A percentile compares a stretch with the other conserved stretches of the same genome.
Conservation (phyloP, 1,140 invertebrate species). For the Listronotus bonariensis region DNA sequence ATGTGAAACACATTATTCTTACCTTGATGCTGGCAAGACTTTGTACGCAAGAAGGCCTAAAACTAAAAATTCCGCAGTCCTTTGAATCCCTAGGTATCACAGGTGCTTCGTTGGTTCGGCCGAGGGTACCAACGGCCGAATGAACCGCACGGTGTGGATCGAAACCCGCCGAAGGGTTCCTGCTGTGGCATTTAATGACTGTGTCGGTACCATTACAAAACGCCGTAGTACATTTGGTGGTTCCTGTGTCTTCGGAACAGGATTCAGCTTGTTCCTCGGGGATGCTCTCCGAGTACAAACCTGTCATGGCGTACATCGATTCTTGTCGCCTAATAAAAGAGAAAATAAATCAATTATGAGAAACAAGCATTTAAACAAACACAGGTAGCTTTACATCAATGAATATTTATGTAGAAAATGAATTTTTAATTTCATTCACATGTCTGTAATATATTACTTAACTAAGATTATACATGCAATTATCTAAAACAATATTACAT, state of each 20-base stretch:
- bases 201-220: slow-evolving; percentile 58
- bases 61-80: slow-evolving; percentile 82
- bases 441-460: no score
- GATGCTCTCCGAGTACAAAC: slow-evolving; percentile 75
- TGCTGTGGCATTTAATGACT: slow-evolving; percentile 74
- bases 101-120: slow-evolving; percentile 54
- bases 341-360: not conserved
- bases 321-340: slow-evolving; percentile 66
- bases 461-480: no score
- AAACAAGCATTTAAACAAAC: no score
- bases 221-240: slow-evolving; percentile 48
- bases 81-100: slow-evolving; percentile 57
- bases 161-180: slow-evolving; percentile 73
- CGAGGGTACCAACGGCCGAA: slow-evolving; percentile 36
- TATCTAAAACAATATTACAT: no score
- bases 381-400: no score
- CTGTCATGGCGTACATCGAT: slow-evolving; percentile 85
- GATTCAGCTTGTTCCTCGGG: slow-evolving; percentile 55
- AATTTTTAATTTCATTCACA: no score
- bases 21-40: slow-evolving; percentile 84
- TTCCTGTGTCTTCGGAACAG: slow-evolving; percentile 53
- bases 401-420: no score
- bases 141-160: slow-evolving; percentile 56
- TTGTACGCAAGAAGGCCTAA: slow-evolving; percentile 80
- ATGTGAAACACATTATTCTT: slow-evolving; percentile 37